Conservation (phyloP, 2,113 vertebrate genomes). For the Neogale vison region DNA sequence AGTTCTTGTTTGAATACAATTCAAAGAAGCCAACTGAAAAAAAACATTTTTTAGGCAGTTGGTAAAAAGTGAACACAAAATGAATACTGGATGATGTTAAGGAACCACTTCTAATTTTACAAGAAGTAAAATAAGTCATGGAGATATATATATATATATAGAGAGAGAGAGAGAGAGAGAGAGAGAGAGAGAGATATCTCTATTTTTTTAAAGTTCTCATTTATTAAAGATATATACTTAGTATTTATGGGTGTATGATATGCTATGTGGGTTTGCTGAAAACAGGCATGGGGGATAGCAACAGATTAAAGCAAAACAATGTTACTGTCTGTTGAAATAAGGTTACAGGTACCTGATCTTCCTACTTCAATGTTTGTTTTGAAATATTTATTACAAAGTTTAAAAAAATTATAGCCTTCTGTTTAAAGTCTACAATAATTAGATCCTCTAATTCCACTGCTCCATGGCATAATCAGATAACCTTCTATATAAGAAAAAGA, state of each 20-base stretch:
- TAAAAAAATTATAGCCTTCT: background rate
- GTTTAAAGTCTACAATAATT: background rate
- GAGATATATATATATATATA: background rate
- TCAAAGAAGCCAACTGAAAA: background rate
- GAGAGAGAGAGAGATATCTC: too few species aligned
- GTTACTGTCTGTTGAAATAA: background rate
- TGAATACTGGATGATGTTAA: background rate
- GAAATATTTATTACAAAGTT: background rate
- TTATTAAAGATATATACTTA: background rate
- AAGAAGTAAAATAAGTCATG: background rate
- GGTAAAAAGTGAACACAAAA: background rate
- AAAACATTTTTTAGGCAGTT: background rate
- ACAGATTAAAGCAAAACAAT: background rate
- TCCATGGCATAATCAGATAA: background rate
- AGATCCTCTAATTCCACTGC: background rate
- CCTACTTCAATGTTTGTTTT: background rate
- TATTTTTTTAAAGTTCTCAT: background rate
- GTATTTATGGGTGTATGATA: background rate
- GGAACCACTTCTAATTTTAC: background rate
- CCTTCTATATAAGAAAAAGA: background rate
- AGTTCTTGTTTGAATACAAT: background rate
- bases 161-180: too few species aligned
- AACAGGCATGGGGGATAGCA: background rate
- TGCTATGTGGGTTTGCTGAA: background rate
- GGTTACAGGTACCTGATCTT: background rate